Percentiles rank a stretch among this genome's conserved stretches.
Conservation (phyloP, 2,113 vertebrate genomes). For the Rana temporaria region DNA sequence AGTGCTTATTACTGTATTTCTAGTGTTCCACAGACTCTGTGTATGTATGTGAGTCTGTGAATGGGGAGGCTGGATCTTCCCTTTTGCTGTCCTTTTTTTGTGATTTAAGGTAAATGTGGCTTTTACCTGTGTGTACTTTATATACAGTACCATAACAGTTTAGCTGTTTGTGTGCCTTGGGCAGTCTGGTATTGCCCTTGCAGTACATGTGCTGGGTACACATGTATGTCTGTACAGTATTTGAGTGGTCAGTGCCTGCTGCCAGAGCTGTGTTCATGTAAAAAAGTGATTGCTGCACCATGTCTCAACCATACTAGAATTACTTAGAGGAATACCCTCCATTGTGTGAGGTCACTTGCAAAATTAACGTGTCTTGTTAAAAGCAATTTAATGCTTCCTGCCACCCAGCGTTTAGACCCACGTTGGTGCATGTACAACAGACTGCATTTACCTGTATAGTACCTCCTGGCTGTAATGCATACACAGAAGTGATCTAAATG, state of each 20-base stretch:
- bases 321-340: background rate
- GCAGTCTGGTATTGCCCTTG: constrained; percentile 19
- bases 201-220: background rate
- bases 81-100: background rate
- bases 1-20: too few species aligned
- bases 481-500: too few species aligned
- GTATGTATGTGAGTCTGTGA: background rate
- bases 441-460: too few species aligned
- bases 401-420: too few species aligned
- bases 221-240: background rate
- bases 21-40: too few species aligned
- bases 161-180: background rate
- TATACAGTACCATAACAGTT: background rate
- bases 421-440: too few species aligned
- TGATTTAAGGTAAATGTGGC: background rate
- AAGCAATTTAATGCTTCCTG: too few species aligned
- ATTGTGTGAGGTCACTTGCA: too few species aligned
- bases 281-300: background rate
- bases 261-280: background rate
- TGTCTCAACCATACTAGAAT: background rate
- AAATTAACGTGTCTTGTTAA: too few species aligned
- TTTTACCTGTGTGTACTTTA: background rate
- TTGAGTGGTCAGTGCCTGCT: background rate
- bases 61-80: constrained; percentile 11
- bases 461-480: too few species aligned